Base-by-base conservation (phyloP, 2,888 invertebrate species). In the Amphipyra berbera region DNA sequence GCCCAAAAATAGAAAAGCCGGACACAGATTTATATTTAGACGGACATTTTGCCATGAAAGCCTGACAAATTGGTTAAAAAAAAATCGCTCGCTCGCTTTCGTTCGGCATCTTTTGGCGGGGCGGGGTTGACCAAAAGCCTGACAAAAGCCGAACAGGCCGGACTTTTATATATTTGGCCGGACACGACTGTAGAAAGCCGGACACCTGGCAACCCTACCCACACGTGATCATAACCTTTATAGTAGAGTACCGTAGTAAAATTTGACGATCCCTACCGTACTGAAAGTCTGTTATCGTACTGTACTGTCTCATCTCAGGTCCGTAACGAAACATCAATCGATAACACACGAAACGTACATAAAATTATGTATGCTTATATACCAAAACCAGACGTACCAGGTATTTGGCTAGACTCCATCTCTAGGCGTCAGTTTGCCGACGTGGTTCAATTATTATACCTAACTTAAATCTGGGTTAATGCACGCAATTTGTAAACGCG, bases 371-470 rank as follows among this genome's bases (percentile, higher is more conserved):
- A 45, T 21, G 10, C 21, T 35, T 54, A 33, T 59, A 38, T 67
- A 50, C 37, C 42, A 52, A 61, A 61, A 58, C 42, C 42, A 59
- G 30, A 59, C 60, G 57, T 73, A 71, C 45, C 66, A 79, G 74
- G 67, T 68, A 83, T 79, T 86, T 88, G 86, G 88, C 87, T 73
- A 71, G 75, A 63, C 63, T 88, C 86, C 85, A 88, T 84, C 61
- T 62, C 60, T 63, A 67, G 68, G 61, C 76, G 73, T 75, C 68
- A 77, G 72, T 69, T 71, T 60, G 56, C 58, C 67, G 73, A 78
- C 71, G 78, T 61, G 68, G 66, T 76, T 70, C 72, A 78, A 77
- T 76, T 76, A 78, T 75, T 81, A 68, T 30, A 55, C 56, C 47
- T 57, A 75, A 72, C 72, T 81, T 76, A 74, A 75, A 81, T 82